Base-by-base conservation (phyloP, 2,888 invertebrate genomes). In the Melieria picta region DNA sequence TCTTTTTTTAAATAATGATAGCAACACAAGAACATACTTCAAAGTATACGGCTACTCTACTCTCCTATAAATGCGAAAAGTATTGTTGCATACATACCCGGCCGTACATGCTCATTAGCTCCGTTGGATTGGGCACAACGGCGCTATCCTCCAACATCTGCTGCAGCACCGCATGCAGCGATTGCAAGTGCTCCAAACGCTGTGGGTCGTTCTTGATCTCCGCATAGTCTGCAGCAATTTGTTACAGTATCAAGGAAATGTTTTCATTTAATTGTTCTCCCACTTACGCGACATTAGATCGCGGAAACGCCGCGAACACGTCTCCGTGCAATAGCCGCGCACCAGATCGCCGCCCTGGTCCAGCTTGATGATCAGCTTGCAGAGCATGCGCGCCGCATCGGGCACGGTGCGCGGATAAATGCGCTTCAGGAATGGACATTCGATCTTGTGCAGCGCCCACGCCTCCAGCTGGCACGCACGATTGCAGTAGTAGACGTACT, bases 241-340 rank as follows among this genome's bases (percentile, higher is more conserved):
- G 16, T 47, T 13, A 30, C 30, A 30, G 30, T 30, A 30, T 30
- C 30, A 30, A 30, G 30, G 3, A 30, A 1, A 30, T 30, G 30
- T 30, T 30, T 30, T 16, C 30, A 43, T 5, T 10, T 7, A 4
- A 43, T 16, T n/a, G 3, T 4, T n/a, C 42, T 6, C 6, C 30
- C 9, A 89, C 93, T 91, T 89, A 96, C 96, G 97, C 65, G 96
- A 94, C 94, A 96, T 95, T 42, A 97, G 87, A 87, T 96, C 94
- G 81, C 93, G 92, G 88, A 95, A 96, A 87, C 91, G 92, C 70
- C 95, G 89, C 78, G 90, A 94, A 10, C 90, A 90, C 4, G 89
- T 91, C 46, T 91, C 89, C 0, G 91, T 89, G 80, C 94, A 94
- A 84, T 91, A 93, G 1, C 92, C 90, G 70, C 91, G 90, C 77